Percentiles rank a stretch among this genome's conserved stretches.
Conservation (phyloP, 2,888 invertebrate genomes). For the Elysia crispata region DNA sequence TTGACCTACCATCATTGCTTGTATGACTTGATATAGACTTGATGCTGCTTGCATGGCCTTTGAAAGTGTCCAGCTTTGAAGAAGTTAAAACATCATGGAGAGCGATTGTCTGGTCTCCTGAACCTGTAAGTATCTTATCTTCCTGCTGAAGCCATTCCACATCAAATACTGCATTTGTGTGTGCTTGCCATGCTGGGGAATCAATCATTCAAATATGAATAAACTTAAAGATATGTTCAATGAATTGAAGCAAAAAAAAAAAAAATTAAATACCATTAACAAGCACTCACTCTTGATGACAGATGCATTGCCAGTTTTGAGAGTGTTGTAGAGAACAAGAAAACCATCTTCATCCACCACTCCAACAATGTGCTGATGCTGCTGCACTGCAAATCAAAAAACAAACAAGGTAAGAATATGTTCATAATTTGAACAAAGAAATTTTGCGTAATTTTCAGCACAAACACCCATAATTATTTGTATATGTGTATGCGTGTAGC, state of each 20-base stretch:
- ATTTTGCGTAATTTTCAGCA: no score
- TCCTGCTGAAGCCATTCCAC: conserved; percentile 89
- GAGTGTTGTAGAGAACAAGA: conserved; percentile 80
- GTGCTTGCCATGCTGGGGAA: conserved; percentile 78
- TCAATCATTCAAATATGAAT: not conserved
- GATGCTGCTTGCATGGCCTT: conserved; percentile 88
- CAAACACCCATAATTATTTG: no score
- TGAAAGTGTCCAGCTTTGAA: conserved; percentile 79
- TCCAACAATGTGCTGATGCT: conserved; percentile 82
- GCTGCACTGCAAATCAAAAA: conserved; percentile 54
- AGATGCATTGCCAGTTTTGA: conserved; percentile 59
- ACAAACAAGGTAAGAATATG: not conserved
- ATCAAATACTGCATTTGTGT: conserved; percentile 93
- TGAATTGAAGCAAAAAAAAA: not conserved
- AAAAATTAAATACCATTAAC: no score
- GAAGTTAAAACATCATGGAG: conserved; percentile 85
- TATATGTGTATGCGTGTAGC: not conserved
- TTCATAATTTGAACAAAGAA: no score
- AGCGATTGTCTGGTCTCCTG: conserved; percentile 89
- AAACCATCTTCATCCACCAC: conserved; percentile 92
- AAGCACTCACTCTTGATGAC: conserved; percentile 60
- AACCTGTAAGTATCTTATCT: conserved; percentile 88
- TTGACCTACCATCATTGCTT: conserved; percentile 80
- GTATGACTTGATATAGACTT: conserved; percentile 88
- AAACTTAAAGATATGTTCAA: not conserved